Conservation (phyloP, 2,888 invertebrate genomes). For the Microdon myrmicae region DNA sequence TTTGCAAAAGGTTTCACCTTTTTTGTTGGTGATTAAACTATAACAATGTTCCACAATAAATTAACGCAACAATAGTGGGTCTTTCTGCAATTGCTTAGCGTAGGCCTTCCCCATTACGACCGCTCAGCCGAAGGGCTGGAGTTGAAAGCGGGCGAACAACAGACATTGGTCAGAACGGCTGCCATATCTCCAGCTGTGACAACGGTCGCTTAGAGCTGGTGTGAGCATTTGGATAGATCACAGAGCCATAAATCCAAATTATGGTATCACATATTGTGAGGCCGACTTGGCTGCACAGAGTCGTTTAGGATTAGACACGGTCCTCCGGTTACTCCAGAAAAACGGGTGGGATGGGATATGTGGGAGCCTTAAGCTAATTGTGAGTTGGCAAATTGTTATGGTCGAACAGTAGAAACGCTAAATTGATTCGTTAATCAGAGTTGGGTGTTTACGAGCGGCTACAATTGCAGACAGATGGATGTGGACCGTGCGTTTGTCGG, state of each 20-base stretch:
- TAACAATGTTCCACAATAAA: conserved; percentile 48
- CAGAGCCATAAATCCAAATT: conserved; percentile 50
- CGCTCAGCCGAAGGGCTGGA: no score
- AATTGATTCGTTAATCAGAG: conserved; percentile 52
- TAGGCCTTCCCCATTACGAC: conserved; percentile 27
- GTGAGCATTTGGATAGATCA: conserved; percentile 29
- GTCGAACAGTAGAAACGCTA: conserved; percentile 34
- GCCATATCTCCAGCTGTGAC: no score
- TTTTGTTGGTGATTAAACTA: conserved; percentile 28
- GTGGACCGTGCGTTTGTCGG: no score
- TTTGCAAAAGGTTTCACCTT: no score
- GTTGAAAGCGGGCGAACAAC: no score
- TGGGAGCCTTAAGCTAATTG: no score
- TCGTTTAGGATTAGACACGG: no score
- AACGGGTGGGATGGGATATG: no score
- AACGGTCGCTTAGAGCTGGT: conserved; percentile 30
- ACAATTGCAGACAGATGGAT: no score
- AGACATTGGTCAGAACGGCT: no score
- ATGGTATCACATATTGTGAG: conserved; percentile 30
- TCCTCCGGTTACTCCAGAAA: no score
- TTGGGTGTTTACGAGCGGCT: no score
- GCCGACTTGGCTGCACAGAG: background rate
- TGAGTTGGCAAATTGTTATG: conserved; percentile 52
- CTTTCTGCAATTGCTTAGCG: conserved; percentile 35
- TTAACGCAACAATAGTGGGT: conserved; percentile 37